Evolutionary conservation across 2,113 vertebrate species (phyloP).

Genomic region (Carassius gibelio): DNA sequence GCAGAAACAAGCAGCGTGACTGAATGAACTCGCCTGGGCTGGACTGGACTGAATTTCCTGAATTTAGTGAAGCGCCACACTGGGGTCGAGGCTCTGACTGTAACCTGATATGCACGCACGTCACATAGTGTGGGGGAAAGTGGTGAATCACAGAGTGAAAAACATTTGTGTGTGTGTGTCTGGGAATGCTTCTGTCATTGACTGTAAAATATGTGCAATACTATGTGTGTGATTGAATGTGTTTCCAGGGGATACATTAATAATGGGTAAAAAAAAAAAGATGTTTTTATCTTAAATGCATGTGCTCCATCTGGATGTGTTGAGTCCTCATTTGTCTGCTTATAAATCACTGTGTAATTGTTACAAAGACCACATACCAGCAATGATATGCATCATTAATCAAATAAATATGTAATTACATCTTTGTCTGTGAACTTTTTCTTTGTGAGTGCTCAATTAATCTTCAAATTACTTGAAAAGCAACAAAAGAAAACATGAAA

Average conservation of each 20-base stretch:
- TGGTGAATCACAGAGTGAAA: slow-evolving; percentile 47
- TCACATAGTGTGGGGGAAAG: slow-evolving; percentile 42
- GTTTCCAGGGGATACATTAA: background rate
- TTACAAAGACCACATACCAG: background rate
- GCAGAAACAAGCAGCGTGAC: background rate
- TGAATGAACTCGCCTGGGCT: slow-evolving; percentile 10
- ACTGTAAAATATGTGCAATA: background rate
- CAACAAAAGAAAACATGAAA: background rate
- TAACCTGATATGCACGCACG: slow-evolving; percentile 26
- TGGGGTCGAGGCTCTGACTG: background rate
- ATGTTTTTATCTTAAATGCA: slow-evolving; percentile 1
- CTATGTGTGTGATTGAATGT: background rate
- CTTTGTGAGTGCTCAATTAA: background rate
- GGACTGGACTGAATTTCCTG: slow-evolving; percentile 11
- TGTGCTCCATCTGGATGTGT: background rate
- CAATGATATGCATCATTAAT: background rate
- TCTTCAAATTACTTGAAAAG: background rate
- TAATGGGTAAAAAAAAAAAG: background rate
- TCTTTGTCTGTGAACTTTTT: background rate
- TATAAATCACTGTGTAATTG: background rate
- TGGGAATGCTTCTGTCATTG: background rate
- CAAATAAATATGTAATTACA: slow-evolving; percentile 15
- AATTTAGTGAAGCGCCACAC: background rate
- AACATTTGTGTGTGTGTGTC: slow-evolving; percentile 14
- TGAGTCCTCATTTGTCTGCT: background rate